Conservation (phyloP, 2,888 invertebrate species). For the Eupithecia subfuscata region DNA sequence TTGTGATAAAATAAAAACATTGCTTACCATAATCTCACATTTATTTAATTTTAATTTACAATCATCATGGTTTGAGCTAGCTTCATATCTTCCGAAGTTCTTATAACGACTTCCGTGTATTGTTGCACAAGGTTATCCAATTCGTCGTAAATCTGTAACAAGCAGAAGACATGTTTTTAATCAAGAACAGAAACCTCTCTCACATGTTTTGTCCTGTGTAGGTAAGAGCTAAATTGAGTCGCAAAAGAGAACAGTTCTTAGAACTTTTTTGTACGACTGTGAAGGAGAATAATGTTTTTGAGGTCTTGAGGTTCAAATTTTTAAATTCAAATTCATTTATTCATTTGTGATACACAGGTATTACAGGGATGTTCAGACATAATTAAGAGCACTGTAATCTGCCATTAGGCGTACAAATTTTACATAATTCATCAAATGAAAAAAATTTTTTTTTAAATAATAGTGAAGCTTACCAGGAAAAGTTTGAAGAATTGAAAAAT, state of each 20-base stretch:
- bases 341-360: too few species aligned
- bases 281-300: background rate
- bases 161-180: constrained; percentile 4
- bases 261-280: background rate
- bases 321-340: too few species aligned
- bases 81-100: constrained; percentile 87
- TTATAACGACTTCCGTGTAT: constrained; percentile 86
- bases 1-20: constrained; percentile 31
- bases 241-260: too few species aligned
- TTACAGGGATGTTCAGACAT: too few species aligned
- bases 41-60: constrained; percentile 42
- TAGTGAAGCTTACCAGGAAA: too few species aligned
- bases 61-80: constrained; percentile 48
- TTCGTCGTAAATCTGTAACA: constrained; percentile 85
- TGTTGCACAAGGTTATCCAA: constrained; percentile 85
- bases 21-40: constrained; percentile 39
- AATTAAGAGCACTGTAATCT: too few species aligned
- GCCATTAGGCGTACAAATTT: too few species aligned
- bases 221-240: background rate
- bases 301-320: background rate
- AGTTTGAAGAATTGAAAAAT: too few species aligned
- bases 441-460: too few species aligned
- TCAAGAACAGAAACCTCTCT: background rate
- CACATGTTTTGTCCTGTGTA: background rate
- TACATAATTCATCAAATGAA: too few species aligned